Base-by-base conservation (phyloP, 2,113 vertebrate species). In the Rynchops niger region DNA sequence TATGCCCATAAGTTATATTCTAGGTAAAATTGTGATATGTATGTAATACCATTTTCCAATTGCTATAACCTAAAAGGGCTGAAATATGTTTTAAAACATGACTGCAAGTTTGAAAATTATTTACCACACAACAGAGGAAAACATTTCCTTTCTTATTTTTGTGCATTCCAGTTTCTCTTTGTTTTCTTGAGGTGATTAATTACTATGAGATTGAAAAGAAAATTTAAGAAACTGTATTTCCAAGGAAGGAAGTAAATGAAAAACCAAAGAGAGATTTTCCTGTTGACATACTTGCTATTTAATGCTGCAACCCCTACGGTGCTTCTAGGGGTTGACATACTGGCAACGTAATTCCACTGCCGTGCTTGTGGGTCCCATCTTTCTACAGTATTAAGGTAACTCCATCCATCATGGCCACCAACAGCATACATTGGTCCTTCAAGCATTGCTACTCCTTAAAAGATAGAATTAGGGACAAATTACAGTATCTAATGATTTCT, bases 401-500 rank as follows among this genome's bases (percentile, higher is more conserved):
- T 99, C 99, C 99, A 99, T 73, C 99, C 99, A 38, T 99, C 99
- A 15, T 99, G 99, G 62, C 99, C 99, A 27, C 99, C 99, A 11
- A 99, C 99, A 3, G 99, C 99, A 83, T 99, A 99, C 99, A 99
- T 99, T 12, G 99, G 99, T 26, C 99, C 99, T 98, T 99, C 99
- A n/a, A 99, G 98, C 95, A 99, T 99, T 66, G 99, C 99, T 38
- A 99, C 99, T 55, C 99, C 99, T 99, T 66, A 85, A 29, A 84
- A 92, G 84, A 93, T 1, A 83, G 52, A 91, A 93, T 96, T 25
- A 83, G 43, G 32, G 40, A 70, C 13, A 85, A 53, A 77, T 61
- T 45, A 77, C 56, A 52, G 8, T 53, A 52, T 49, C 50, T 26
- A 59, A 8, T 15, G 6, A 79, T 50, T 88, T 34, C 70, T 32